phyloP scores from a whole-genome alignment of 2,888 invertebrate species.

The Glyphotaelius pellucidus region DNA sequence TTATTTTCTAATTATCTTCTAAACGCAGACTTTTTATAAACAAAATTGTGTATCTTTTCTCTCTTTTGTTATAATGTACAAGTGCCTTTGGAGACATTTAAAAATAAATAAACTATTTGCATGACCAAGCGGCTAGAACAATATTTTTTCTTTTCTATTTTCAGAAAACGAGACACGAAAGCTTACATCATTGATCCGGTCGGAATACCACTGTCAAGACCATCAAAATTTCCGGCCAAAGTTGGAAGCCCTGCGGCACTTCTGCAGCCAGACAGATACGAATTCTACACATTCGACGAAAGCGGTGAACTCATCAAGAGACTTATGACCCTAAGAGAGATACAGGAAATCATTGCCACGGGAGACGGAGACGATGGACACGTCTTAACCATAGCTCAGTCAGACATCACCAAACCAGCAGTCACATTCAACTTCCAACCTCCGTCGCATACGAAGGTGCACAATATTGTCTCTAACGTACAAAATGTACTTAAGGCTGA shows the following conservation, averaged over 20 bases:
- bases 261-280: conserved; percentile 89
- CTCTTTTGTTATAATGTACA: not conserved
- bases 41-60: no score
- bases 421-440: conserved; percentile 75
- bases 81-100: not conserved
- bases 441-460: conserved; percentile 83
- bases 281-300: conserved; percentile 92
- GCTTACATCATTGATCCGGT: conserved; percentile 64
- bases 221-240: conserved; percentile 78
- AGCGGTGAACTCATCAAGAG: conserved; percentile 89
- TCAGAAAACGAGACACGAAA: conserved; percentile 59
- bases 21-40: no score
- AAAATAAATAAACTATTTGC: not conserved
- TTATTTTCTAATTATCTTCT: no score
- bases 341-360: conserved; percentile 89
- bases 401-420: conserved; percentile 72
- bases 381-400: conserved; percentile 76
- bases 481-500: conserved; percentile 90
- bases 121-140: no score
- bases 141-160: conserved; percentile 11
- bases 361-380: conserved; percentile 83
- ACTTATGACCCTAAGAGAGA: conserved; percentile 90
- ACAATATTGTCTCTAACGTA: conserved; percentile 89
- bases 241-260: conserved; percentile 89
- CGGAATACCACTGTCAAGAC: conserved; percentile 68